phyloP scores from a whole-genome alignment of 2,888 invertebrate genomes.

The Apodemia zela region DNA sequence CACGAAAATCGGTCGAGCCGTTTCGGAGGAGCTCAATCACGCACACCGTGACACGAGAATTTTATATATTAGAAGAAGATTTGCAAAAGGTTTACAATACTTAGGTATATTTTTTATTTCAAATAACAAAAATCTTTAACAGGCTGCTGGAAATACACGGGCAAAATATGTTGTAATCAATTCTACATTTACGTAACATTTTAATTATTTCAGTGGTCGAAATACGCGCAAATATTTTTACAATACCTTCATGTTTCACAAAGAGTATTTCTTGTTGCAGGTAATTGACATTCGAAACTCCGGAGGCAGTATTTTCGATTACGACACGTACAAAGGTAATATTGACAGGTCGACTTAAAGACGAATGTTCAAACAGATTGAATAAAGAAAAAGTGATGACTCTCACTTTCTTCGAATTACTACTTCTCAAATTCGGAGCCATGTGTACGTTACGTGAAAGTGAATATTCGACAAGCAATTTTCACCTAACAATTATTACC shows the following conservation, averaged over 20 bases:
- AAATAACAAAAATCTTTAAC: too few relatives aligned
- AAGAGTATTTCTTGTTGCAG: slow-evolving; percentile 2
- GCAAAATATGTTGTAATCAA: too few relatives aligned
- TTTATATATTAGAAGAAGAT: too few relatives aligned
- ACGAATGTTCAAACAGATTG: slow-evolving; percentile 42
- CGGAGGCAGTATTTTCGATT: slow-evolving; percentile 22
- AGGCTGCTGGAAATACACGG: too few relatives aligned
- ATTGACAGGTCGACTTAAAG: slow-evolving; percentile 14
- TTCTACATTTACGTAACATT: background rate
- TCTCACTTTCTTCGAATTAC: slow-evolving; percentile 68
- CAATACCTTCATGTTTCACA: background rate
- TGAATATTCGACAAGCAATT: slow-evolving; percentile 52
- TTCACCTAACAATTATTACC: slow-evolving; percentile 43
- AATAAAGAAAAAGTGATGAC: slow-evolving; percentile 66
- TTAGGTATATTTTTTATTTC: too few relatives aligned
- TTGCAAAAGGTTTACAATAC: too few relatives aligned
- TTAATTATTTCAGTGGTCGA: background rate
- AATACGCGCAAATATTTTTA: background rate
- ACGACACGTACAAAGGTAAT: slow-evolving; percentile 28
- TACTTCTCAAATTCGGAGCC: slow-evolving; percentile 51
- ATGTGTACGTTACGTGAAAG: slow-evolving; percentile 61
- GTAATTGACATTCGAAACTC: slow-evolving; percentile 9
- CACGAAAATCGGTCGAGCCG: too few relatives aligned
- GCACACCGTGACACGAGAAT: too few relatives aligned
- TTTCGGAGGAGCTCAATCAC: too few relatives aligned